A percentile compares a stretch with the other conserved stretches of the same genome.
Evolutionary conservation across 2,113 vertebrate genomes (phyloP).

Genomic region (Carollia perspicillata): DNA sequence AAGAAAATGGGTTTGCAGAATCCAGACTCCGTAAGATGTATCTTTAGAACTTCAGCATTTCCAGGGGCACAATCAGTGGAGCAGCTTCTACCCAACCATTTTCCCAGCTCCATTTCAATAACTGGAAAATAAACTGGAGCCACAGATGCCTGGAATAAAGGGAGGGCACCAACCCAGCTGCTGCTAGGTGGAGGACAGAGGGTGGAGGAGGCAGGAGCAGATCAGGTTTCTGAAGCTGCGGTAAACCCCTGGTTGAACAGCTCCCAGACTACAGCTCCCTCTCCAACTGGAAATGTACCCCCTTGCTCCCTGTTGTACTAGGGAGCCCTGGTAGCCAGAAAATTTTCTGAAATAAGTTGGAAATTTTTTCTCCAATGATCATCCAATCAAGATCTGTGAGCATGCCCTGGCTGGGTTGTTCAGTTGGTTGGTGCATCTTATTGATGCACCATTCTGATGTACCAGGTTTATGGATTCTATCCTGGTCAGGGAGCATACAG

Average conservation of each 20-base stretch:
- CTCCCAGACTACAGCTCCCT: background rate
- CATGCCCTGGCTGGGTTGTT: too few species aligned
- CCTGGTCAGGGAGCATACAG: too few species aligned
- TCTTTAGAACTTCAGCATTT: background rate
- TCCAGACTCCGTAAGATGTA: background rate
- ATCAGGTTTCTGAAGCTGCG: background rate
- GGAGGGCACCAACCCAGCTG: background rate
- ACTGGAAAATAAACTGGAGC: constrained; percentile 52
- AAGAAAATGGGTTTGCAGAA: background rate
- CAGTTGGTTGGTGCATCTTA: too few species aligned
- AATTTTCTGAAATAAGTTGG: background rate
- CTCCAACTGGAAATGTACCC: background rate
- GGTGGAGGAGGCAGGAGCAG: background rate
- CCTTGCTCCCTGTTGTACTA: background rate
- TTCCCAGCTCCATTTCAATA: background rate
- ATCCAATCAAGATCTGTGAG: background rate
- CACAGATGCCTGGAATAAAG: background rate
- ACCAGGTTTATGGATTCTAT: too few species aligned
- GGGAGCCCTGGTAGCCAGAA: background rate
- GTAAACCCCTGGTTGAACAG: background rate
- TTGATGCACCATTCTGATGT: too few species aligned
- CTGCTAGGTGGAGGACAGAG: background rate
- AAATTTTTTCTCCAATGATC: background rate
- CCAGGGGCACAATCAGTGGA: background rate
- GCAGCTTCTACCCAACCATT: background rate